phyloP scores from a whole-genome alignment of 2,797 vertebrate genomes.

The Pterois miles region DNA sequence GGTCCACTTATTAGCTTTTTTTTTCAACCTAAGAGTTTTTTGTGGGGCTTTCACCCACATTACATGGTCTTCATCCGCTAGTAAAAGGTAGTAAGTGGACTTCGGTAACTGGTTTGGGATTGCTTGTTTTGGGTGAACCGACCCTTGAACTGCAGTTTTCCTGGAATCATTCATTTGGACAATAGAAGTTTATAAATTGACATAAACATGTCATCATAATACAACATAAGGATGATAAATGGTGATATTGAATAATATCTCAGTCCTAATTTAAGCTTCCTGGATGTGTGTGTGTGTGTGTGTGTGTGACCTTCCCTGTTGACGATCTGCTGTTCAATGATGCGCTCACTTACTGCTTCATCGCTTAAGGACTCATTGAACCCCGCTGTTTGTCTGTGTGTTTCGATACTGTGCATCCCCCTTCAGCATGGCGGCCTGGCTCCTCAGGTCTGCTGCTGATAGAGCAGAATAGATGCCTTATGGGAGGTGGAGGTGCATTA shows the following conservation, averaged over 20 bases:
- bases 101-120: not conserved
- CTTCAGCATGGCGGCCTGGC: conserved; percentile 4
- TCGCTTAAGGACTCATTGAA: conserved; percentile 17
- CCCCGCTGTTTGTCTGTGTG: conserved; percentile 2
- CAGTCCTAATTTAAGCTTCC: not conserved
- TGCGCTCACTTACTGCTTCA: not conserved
- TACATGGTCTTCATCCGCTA: not conserved
- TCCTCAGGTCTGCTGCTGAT: conserved; percentile 56
- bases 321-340: not conserved
- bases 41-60: not conserved
- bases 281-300: not conserved
- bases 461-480: conserved; percentile 41
- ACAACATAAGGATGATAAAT: not conserved
- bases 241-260: not conserved
- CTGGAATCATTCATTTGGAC: not conserved
- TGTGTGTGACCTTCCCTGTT: not conserved
- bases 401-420: conserved; percentile 3
- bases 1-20: not conserved
- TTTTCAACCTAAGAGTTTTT: not conserved
- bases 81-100: not conserved
- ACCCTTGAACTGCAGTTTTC: not conserved
- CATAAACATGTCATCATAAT: not conserved
- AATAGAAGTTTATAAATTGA: not conserved
- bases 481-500: conserved; percentile 65
- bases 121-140: not conserved